Evolutionary conservation across 2,888 invertebrate genomes (phyloP), one percentile per base, ranked within the genome.

Genomic region (Polydrusus cervinus): DNA sequence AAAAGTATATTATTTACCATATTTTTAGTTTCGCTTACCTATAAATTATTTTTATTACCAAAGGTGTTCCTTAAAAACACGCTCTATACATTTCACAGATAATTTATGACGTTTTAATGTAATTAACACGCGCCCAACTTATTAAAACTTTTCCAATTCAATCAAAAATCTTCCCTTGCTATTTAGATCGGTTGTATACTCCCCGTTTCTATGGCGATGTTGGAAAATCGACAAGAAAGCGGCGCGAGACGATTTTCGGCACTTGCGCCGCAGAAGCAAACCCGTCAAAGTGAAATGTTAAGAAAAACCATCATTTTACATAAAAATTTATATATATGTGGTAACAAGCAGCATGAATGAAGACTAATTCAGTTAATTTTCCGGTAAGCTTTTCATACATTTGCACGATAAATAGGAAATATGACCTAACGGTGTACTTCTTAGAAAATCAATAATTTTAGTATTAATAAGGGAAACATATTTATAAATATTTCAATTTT

Each of bases 281-380:
- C 51, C 64, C 62, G 34, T 30, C 25, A 8, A 30, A 25, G 53
- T 55, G 67, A 67, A 67, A 67, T 67, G 67, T 67, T 67, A 53
- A 67, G 18, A 57, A 57, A 55, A 60, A 60, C 38, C 14, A 40
- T 16, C 38, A 16, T 18, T 13, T 60, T 14, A 60, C 38, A 18
- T 38, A 9, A 60, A 38, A 38, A 38, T 60, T 60, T 18, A 38
- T 3, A 38, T 34, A 60, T 60, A 60, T 16, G 57, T 60, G 38
- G 34, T 16, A 34, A 11, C 47, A 84, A 84, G 83, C 86, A 91
- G 91, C 94, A 94, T 95, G 95, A 95, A 95, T 95, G 95, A 94
- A 93, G 94, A 92, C 94, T 91, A 94, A 93, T 89, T 93, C 91
- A 90, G 91, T 93, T 88, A 92, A 94, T 88, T 90, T 94, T 89